phyloP scores from a whole-genome alignment of 2,113 vertebrate species.

The Boleophthalmus pectinirostris region DNA sequence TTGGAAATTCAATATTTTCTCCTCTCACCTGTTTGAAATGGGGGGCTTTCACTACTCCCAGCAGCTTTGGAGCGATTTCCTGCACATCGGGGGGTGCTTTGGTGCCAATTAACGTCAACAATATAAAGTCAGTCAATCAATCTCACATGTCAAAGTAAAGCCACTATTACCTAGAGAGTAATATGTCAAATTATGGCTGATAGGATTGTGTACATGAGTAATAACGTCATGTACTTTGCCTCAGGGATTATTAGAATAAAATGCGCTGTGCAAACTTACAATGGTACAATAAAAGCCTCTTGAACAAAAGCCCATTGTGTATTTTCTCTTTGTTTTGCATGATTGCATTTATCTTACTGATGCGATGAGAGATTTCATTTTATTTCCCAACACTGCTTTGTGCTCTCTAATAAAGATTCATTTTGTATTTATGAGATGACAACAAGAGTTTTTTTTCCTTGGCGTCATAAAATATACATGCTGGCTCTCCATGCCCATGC shows the following conservation, averaged over 20 bases:
- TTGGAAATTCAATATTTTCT: conserved; percentile 21
- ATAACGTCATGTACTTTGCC: neutral
- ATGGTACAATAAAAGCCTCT: neutral
- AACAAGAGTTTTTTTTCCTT: neutral
- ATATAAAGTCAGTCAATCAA: neutral
- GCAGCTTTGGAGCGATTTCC: conserved; percentile 1
- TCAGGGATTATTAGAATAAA: neutral
- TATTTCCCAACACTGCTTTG: neutral
- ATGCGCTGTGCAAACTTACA: neutral
- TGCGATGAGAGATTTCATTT: neutral
- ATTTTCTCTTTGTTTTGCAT: neutral
- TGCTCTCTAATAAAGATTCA: neutral
- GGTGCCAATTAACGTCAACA: neutral
- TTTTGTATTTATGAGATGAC: neutral
- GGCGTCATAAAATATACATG: neutral
- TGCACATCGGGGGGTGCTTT: conserved; percentile 12
- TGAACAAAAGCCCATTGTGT: neutral
- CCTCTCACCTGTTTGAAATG: neutral
- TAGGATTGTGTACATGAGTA: neutral
- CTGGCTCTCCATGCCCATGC: neutral
- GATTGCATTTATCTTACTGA: neutral
- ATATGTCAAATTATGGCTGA: neutral
- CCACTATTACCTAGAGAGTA: neutral
- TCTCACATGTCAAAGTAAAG: neutral
- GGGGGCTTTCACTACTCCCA: conserved; percentile 15